Conservation (phyloP, 1,140 invertebrate genomes). For the Radopholus similis region DNA sequence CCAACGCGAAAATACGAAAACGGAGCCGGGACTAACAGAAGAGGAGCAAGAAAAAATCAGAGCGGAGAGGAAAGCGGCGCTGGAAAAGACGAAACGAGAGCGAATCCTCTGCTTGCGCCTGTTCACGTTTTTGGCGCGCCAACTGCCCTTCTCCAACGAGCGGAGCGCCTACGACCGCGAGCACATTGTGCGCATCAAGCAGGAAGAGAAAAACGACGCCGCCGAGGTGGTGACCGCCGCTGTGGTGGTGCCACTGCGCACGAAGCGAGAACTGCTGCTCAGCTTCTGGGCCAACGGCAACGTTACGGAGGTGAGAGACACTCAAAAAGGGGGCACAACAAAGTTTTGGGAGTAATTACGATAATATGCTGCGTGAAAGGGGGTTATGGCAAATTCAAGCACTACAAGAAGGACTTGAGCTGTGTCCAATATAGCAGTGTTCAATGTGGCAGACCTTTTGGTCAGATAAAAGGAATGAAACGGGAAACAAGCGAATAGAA, state of each 20-base stretch:
- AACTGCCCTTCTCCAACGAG: constrained; percentile 12
- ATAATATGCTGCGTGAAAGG: too few species aligned
- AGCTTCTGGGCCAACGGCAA: neutral
- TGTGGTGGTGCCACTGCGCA: neutral
- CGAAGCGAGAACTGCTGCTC: constrained; percentile 2
- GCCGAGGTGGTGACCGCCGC: neutral
- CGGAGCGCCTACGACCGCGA: neutral
- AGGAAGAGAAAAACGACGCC: neutral
- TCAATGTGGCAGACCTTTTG: too few species aligned
- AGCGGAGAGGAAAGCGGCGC: neutral
- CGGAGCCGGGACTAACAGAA: neutral
- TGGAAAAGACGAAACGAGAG: neutral
- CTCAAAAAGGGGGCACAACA: too few species aligned
- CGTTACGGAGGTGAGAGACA: neutral
- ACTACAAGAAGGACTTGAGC: too few species aligned
- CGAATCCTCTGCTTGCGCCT: constrained; percentile 1
- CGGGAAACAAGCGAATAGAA: too few species aligned
- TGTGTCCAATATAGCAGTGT: neutral
- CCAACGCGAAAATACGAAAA: too few species aligned
- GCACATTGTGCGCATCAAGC: neutral
- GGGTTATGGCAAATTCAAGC: too few species aligned
- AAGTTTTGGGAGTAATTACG: too few species aligned
- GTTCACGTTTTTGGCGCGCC: neutral
- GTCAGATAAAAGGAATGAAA: too few species aligned
- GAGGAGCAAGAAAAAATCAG: neutral